Evolutionary conservation across 2,113 vertebrate species (phyloP), one percentile per base, ranked within the genome.

Genomic region (Amazona vittata): DNA sequence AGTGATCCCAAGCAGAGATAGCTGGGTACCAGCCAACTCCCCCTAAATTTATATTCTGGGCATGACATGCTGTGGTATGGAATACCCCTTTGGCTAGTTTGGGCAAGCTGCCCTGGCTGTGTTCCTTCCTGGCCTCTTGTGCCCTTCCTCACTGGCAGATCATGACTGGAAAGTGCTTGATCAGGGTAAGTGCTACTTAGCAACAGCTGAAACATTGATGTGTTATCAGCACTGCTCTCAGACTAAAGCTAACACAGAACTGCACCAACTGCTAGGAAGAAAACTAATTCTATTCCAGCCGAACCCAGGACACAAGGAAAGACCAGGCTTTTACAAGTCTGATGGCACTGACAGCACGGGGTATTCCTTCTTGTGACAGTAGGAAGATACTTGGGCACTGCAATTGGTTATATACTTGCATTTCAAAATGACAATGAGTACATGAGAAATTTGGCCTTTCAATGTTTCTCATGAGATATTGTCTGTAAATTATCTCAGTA

Each of bases 281-380:
- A 59, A 35, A 35, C 21, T 59, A 22, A 35, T 59, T 59, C 20
- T 35, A 59, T 22, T 35, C 21, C 57, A 59, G 33, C 21, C 35
- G 57, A 59, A 59, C 6, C 21, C 57, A 35, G 9, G 33, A 35
- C 57, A 24, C 57, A 59, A 35, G 44, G 13, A 46, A 91, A 75
- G 35, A 44, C 3, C 10, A 67, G 20, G 3, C 3, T 74, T 65
- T 55, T 74, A 13, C 17, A 67, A 53, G 8, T 41, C 16, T 67
- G 25, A 35, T 39, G 11, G 6, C 33, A 73, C 4, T 62, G 26
- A 21, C 52, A 19, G 3, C 12, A 70, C 62, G 15, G 15, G 50
- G 4, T 0, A 0, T 35, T 67, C 17, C 20, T 65, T 60, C 41
- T 41, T 52, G 17, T 44, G 20, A 57, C 6, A 12, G 9, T 21